Conservation (phyloP, 1,140 invertebrate genomes). For the Drosophila setifemur region DNA sequence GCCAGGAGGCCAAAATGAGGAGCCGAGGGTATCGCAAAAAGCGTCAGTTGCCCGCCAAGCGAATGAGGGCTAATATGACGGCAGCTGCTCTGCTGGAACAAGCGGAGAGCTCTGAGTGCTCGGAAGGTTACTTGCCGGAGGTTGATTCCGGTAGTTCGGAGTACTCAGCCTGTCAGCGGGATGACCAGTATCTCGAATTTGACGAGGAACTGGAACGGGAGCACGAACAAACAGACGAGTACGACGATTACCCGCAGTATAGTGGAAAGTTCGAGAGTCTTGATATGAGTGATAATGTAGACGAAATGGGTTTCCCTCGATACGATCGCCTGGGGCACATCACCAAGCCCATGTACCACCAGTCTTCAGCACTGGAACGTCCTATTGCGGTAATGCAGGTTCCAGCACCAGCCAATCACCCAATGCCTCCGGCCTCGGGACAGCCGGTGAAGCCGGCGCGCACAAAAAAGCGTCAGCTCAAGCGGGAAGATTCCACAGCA, state of each 20-base stretch:
- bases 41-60: constrained; percentile 84
- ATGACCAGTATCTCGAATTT: constrained; percentile 82
- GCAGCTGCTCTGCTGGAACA: constrained; percentile 84
- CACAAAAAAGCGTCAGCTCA: constrained; percentile 75
- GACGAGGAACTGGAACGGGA: constrained; percentile 83
- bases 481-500: constrained; percentile 74
- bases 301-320: constrained; percentile 85
- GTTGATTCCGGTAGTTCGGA: constrained; percentile 86
- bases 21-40: constrained; percentile 86
- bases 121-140: constrained; percentile 87
- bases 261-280: constrained; percentile 84
- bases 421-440: constrained; percentile 68
- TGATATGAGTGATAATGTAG: constrained; percentile 85
- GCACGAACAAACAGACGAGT: constrained; percentile 78
- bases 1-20: constrained; percentile 84
- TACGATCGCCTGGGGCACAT: constrained; percentile 85
- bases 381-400: constrained; percentile 6
- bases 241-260: constrained; percentile 79
- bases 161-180: constrained; percentile 83
- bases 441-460: constrained; percentile 80
- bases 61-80: constrained; percentile 83
- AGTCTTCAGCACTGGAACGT: constrained; percentile 26
- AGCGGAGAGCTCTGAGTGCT: constrained; percentile 85
- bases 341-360: constrained; percentile 80
- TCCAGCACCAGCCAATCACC: constrained; percentile 69